Evolutionary conservation across 2,888 invertebrate genomes (phyloP).

Genomic region (Halocaridina rubra): DNA sequence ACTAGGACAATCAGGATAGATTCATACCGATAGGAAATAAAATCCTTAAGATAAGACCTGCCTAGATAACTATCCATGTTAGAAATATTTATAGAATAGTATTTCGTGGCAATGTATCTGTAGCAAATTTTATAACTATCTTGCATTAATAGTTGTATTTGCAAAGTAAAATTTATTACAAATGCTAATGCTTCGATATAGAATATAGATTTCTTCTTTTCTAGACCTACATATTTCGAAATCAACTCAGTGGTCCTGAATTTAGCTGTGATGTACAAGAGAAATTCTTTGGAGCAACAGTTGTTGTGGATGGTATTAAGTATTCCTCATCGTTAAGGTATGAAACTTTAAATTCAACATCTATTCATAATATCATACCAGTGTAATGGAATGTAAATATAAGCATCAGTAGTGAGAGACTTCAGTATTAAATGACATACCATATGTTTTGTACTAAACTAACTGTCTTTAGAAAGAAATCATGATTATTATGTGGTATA

Average conservation of each 20-base stretch:
- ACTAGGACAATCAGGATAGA: no score
- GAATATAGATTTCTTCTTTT: background rate
- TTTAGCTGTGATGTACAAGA: conserved; percentile 35
- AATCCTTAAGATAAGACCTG: no score
- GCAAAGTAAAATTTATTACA: background rate
- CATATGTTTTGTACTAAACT: no score
- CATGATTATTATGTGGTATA: no score
- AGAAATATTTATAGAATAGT: background rate
- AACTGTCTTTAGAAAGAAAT: no score
- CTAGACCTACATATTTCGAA: conserved; percentile 49
- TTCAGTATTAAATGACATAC: no score
- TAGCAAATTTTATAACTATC: background rate
- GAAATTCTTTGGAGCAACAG: conserved; percentile 48
- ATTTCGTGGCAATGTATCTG: background rate
- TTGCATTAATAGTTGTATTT: background rate
- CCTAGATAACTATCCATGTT: no score
- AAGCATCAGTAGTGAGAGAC: no score
- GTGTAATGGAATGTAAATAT: no score
- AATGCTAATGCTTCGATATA: background rate
- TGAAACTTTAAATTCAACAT: no score
- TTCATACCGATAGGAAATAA: no score
- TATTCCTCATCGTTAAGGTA: conserved; percentile 47
- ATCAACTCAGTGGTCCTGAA: conserved; percentile 28
- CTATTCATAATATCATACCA: no score
- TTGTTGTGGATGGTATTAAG: conserved; percentile 45